phyloP scores from a whole-genome alignment of 30 jellyfish, hydroid and myxozoan genomes.

The Aurelia sp. region DNA sequence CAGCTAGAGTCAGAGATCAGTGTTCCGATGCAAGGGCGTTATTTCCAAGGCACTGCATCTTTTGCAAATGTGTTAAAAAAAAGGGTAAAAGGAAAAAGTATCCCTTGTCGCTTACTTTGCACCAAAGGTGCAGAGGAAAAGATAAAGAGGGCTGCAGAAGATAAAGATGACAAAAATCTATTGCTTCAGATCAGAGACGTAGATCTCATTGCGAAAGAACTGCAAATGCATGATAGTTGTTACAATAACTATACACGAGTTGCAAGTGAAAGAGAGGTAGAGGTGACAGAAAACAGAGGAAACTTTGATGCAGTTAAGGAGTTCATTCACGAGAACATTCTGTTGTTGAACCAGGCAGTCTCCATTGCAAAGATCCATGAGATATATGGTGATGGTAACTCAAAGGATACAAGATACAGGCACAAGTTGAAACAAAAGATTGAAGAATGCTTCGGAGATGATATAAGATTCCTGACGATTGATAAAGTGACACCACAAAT shows the following conservation, averaged over 20 bases:
- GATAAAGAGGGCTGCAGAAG: conserved; percentile 45
- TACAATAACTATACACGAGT: not conserved
- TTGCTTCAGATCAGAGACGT: conserved; percentile 1
- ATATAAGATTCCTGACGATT: conserved; percentile 19
- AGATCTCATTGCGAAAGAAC: conserved; percentile 34
- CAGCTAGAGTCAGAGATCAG: conserved; percentile 13
- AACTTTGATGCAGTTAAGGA: conserved; percentile 5
- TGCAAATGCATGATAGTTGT: conserved; percentile 40
- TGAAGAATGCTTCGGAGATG: conserved; percentile 4
- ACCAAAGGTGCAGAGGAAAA: conserved; percentile 30
- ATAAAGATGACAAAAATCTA: conserved; percentile 18
- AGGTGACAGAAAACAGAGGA: conserved; percentile 8
- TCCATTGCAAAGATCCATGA: conserved; percentile 12
- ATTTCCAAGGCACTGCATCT: conserved; percentile 1
- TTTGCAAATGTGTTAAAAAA: conserved; percentile 4
- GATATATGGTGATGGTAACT: conserved; percentile 35
- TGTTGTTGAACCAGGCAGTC: conserved; percentile 12
- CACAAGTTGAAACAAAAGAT: conserved; percentile 14
- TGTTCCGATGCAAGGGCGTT: conserved; percentile 16
- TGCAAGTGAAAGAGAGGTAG: conserved; percentile 28
- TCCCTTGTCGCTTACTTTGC: conserved; percentile 3
- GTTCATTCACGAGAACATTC: conserved; percentile 10
- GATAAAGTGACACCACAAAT: conserved; percentile 27
- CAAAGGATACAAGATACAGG: conserved; percentile 16
- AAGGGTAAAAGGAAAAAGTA: not conserved